Evolutionary conservation across 2,888 invertebrate species (phyloP).

Genomic region (Molanna angustata): DNA sequence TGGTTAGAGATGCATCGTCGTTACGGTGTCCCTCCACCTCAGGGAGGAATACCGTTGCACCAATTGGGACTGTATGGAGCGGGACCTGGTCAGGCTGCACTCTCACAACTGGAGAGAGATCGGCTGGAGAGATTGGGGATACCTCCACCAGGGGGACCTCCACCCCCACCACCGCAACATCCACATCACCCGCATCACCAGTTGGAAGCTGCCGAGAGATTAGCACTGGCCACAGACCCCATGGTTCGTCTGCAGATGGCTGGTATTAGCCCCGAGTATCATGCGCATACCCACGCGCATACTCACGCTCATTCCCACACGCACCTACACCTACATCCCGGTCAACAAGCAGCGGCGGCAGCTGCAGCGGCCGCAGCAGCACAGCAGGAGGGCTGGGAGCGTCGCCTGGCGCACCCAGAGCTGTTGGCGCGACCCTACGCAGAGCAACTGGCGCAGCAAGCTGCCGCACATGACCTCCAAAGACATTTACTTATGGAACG

Average conservation of each 20-base stretch:
- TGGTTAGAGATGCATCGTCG: slow-evolving; percentile 90
- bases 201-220: slow-evolving; percentile 72
- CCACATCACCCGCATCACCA: slow-evolving; percentile 61
- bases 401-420: slow-evolving; percentile 71
- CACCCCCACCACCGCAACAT: slow-evolving; percentile 53
- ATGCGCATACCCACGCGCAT: slow-evolving; percentile 90
- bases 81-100: slow-evolving; percentile 63
- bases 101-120: slow-evolving; percentile 85
- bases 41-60: slow-evolving; percentile 64
- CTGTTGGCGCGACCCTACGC: slow-evolving; percentile 78
- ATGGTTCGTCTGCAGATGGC: slow-evolving; percentile 94
- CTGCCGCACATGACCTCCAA: slow-evolving; percentile 80
- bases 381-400: slow-evolving; percentile 65
- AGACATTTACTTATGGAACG: slow-evolving; percentile 81
- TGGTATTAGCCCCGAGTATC: slow-evolving; percentile 83
- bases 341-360: slow-evolving; percentile 62
- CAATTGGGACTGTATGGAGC: slow-evolving; percentile 69
- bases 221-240: slow-evolving; percentile 85
- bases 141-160: slow-evolving; percentile 58
- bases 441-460: slow-evolving; percentile 76
- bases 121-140: slow-evolving; percentile 80
- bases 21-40: slow-evolving; percentile 63
- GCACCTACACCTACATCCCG: slow-evolving; percentile 77
- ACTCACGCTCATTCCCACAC: slow-evolving; percentile 89
- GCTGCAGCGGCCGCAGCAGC: slow-evolving; percentile 52